Base-by-base conservation (phyloP, 2,113 vertebrate genomes). In the Thymallus thymallus region DNA sequence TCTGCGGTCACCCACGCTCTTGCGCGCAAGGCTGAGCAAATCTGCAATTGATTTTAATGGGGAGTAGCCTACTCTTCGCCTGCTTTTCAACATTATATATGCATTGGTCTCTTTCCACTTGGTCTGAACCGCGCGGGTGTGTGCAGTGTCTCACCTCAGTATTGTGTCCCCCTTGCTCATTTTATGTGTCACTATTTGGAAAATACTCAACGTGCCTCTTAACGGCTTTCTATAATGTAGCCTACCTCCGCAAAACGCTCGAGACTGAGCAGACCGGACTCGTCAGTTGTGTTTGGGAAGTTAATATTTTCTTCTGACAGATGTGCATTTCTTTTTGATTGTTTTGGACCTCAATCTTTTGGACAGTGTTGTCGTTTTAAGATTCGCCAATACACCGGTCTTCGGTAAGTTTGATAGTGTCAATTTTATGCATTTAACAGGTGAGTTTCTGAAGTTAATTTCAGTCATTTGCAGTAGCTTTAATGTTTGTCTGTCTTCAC, bases 11-110 rank as follows among this genome's bases (percentile, higher is more conserved):
- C 45, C 66, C 65, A 71, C 77, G 3, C 76, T 45, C 75, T 4
- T 81, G 23, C 84, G 66, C 46, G 70, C 84, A 75, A 65, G 78
- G 75, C 72, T 81, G 75, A 79, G 77, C 35, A 87, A 89, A 88
- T 92, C 88, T 92, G 91, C 89, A 90, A 85, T 89, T 92, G 90
- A 92, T 92, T 92, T 84, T 79, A 88, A 86, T 76, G 83, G 90
- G 91, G 91, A 91, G 90, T 91, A 83, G 82, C 86, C 87, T 76
- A 76, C 73, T 74, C 76, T 70, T 79, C 76, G 80, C 81, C 87
- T 76, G 82, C 88, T 85, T 85, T 88, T 86, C 89, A 89, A 84
- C 88, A 41, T 86, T 79, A 87, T 91, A 87, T 88, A 88, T 80
- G 86, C 80, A 76, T 78, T 72, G 84, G 85, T 82, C 67, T 63